Evolutionary conservation across 2,113 vertebrate species (phyloP).

Genomic region (Dicentrarchus labrax): DNA sequence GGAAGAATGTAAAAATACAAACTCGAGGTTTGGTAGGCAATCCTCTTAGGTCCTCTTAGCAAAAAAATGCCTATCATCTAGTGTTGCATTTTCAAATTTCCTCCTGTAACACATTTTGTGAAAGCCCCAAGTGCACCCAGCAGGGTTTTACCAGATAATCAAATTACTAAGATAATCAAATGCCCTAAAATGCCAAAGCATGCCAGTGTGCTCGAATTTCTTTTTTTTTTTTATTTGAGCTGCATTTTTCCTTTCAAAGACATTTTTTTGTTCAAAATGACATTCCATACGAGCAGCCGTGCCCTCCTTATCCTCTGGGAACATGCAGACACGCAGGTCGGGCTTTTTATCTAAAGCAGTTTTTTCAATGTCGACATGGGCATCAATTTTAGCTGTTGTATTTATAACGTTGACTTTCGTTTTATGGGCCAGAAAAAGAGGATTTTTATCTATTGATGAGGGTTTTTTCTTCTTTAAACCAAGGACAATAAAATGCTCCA

Average conservation of each 20-base stretch:
- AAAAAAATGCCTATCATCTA: neutral
- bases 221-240: neutral
- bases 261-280: neutral
- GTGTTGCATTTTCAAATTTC: neutral
- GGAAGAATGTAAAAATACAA: neutral
- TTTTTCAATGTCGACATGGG: neutral
- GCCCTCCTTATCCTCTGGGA: neutral
- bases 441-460: slow-evolving; percentile 9
- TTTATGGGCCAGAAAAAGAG: neutral
- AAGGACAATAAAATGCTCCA: slow-evolving; percentile 7
- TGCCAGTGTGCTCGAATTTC: neutral
- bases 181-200: neutral
- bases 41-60: no score
- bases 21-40: neutral
- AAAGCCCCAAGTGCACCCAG: neutral
- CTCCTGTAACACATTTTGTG: neutral
- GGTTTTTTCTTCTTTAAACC: slow-evolving; percentile 6
- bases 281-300: neutral
- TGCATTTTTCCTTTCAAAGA: neutral
- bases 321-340: neutral
- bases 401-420: slow-evolving; percentile 1
- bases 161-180: neutral
- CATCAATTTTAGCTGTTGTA: neutral
- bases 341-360: neutral
- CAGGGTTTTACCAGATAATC: neutral